These are phyloP conservation scores for Cryptoprocta ferox DNA, from an alignment of 2,797 vertebrate species.

Conservation along the genomic window DNA sequence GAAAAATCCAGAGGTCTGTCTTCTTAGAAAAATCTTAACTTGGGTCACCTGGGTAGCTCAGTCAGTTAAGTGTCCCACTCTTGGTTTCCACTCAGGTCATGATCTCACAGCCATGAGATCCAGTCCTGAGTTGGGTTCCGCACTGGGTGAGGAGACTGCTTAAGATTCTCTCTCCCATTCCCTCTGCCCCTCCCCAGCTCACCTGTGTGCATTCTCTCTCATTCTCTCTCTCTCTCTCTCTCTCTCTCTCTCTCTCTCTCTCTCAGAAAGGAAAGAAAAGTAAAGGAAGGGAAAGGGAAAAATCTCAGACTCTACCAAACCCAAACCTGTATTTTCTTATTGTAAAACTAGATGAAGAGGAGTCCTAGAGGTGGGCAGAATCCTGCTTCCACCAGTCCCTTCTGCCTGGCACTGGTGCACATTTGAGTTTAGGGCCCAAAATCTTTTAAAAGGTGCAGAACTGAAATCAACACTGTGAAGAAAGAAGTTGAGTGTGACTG, in stretches of 20 bases:
- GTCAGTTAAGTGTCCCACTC: no score
- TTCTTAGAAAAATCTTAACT: not conserved
- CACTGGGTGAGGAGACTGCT: no score
- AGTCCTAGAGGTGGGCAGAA: rapidly evolving
- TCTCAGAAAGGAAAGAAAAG: no score
- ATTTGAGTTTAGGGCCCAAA: not conserved
- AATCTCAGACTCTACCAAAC: not conserved
- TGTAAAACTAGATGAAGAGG: not conserved
- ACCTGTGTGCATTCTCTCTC: no score
- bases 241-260: no score
- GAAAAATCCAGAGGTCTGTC: not conserved
- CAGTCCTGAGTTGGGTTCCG: no score
- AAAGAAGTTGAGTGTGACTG: not conserved
- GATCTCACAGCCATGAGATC: no score
- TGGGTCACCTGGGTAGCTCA: no score
- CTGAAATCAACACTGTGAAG: not conserved
- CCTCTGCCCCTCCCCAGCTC: no score
- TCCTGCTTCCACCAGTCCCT: not conserved
- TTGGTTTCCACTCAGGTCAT: no score
- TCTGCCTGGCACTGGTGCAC: not conserved
- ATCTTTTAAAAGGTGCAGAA: not conserved
- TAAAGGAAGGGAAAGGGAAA: not conserved
- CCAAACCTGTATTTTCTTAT: not conserved
- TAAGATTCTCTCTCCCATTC: no score
- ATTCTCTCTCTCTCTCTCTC: no score